Base-by-base conservation (phyloP, 30 jellyfish, hydroid and myxozoan species). In the Aurelia aurita region DNA sequence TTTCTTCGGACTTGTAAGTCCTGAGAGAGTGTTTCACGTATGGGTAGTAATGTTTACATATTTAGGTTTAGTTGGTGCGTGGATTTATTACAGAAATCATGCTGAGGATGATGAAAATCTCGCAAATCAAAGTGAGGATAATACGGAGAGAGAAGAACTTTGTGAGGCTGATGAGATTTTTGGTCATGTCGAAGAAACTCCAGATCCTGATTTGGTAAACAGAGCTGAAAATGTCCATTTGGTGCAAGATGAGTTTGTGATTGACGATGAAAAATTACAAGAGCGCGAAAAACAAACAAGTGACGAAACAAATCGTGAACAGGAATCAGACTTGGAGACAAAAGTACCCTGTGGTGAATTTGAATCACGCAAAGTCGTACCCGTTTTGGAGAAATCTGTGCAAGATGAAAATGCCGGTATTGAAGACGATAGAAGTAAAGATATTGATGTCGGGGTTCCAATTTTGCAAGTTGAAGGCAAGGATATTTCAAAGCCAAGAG, bases 21-120 rank as follows among this genome's bases (percentile, higher is more conserved):
- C 67, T 10, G 80, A 53, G 32, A 57, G 62, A 23, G 84, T 60
- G 0, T 74, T 63, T 69, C 89, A 85, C 57, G 32, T 76, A 60
- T 74, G 89, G 89, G 80, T 77, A 22, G 54, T 74, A 51, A 74
- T 85, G 88, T 66, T 76, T 53, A 85, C 88, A 46, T 74, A 85
- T 73, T 70, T 76, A 18, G 95, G 89, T 47, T 63, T 85, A 46
- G 95, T 49, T 16, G 88, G 75, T 72, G 95, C 89, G 4, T 85
- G 88, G 88, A 72, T 76, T 26, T 68, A 72, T 65, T 65, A 65
- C 53, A 69, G 85, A 61, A 76, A 74, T 26, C 89, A 62, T 57
- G 93, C 77, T 5, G 76, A 72, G 12, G 72, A 57, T 3, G 87
- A 76, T 3, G 87, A 54, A 14, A 22, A 55, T 39, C 15, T 39